Conservation (phyloP, 2,888 invertebrate genomes). For the Escarpia spicata region DNA sequence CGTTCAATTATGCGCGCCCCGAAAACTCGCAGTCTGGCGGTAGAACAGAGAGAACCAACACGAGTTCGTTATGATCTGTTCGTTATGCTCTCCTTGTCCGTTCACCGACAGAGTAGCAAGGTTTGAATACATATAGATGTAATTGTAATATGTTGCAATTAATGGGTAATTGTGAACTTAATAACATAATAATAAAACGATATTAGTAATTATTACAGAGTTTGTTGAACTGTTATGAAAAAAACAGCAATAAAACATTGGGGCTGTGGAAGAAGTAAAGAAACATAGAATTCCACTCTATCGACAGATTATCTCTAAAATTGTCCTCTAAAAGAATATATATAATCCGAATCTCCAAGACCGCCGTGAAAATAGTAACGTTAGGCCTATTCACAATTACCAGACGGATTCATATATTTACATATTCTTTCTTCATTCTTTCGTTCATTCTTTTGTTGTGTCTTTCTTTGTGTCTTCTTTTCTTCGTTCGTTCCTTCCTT, state of each 20-base stretch:
- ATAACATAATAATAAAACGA: too few species aligned
- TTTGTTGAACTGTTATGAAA: too few species aligned
- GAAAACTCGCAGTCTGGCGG: neutral
- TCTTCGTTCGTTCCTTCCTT: too few species aligned
- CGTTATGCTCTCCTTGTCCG: neutral
- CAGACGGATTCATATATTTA: neutral
- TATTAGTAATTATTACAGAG: too few species aligned
- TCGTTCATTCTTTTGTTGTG: neutral
- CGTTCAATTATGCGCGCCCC: constrained; percentile 9
- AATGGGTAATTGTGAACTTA: too few species aligned
- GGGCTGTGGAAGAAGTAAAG: too few species aligned
- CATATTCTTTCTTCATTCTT: neutral
- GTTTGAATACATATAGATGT: neutral
- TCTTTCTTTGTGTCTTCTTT: too few species aligned
- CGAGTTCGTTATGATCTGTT: neutral
- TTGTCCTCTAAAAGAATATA: neutral
- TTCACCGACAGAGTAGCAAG: neutral
- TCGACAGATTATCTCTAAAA: neutral
- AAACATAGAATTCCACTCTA: neutral
- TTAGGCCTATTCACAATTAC: neutral
- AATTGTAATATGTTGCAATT: too few species aligned
- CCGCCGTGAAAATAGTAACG: neutral
- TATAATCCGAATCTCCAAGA: neutral
- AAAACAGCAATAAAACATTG: too few species aligned
- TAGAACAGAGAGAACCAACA: neutral